Evolutionary conservation across 2,797 vertebrate genomes (phyloP).

Genomic region (Leptodactylus fallax): DNA sequence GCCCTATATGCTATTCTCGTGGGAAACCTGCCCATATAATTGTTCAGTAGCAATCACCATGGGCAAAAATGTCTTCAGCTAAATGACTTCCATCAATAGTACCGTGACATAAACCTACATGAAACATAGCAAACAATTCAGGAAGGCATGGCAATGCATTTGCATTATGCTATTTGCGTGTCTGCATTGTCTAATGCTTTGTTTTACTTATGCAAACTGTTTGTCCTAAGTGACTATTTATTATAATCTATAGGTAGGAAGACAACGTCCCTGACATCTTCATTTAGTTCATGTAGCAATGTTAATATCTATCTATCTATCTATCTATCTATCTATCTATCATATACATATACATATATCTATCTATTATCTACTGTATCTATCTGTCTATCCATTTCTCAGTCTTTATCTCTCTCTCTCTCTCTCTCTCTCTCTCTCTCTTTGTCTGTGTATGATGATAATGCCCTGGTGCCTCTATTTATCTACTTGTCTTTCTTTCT

Average conservation of each 20-base stretch:
- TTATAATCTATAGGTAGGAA: constrained; percentile 39
- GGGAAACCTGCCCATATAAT: constrained; percentile 78
- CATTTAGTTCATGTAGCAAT: neutral
- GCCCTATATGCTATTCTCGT: constrained; percentile 67
- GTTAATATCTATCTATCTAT: constrained; percentile 2
- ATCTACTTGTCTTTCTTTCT: no score
- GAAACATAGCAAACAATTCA: constrained; percentile 54
- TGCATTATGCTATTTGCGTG: constrained; percentile 66
- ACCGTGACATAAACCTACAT: constrained; percentile 68
- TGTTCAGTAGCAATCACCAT: constrained; percentile 76
- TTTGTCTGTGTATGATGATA: no score
- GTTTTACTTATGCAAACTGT: constrained; percentile 83
- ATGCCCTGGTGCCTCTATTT: no score
- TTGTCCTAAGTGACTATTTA: constrained; percentile 50
- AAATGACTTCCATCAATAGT: constrained; percentile 69
- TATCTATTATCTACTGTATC: constrained; percentile 5
- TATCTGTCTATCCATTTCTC: constrained; percentile 24
- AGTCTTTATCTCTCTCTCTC: no score
- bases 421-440: no score
- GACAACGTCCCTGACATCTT: neutral
- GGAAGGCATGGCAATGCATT: constrained; percentile 1
- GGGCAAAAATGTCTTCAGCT: constrained; percentile 82
- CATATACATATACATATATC: constrained; percentile 3
- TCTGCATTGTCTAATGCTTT: constrained; percentile 67
- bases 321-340: no score